These are phyloP conservation scores for Hemicentrotus pulcherrimus DNA, from an alignment of 35 echinoderm and acorn worm genomes.

Conservation along the genomic window DNA sequence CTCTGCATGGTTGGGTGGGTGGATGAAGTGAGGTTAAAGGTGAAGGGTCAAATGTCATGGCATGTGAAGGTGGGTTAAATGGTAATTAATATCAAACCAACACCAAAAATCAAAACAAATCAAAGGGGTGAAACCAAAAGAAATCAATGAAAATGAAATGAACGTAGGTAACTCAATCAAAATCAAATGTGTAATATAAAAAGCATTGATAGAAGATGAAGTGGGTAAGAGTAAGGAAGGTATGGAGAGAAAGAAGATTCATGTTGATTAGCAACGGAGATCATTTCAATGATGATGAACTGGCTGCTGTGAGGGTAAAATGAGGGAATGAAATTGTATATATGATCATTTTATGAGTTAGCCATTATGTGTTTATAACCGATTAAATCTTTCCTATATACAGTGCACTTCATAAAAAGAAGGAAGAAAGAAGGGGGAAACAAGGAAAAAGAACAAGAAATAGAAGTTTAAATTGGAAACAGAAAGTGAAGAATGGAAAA, in stretches of 20 bases:
- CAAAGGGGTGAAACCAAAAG: not conserved
- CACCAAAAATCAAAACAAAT: constrained; percentile 11
- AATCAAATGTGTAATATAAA: not conserved
- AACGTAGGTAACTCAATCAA: not conserved
- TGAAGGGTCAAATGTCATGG: constrained; percentile 43
- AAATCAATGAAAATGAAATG: not conserved
- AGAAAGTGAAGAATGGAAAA: not conserved
- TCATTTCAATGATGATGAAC: not conserved
- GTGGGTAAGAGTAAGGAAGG: not conserved
- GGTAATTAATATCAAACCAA: not conserved
- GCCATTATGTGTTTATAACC: not conserved
- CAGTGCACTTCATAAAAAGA: not conserved
- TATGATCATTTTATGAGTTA: not conserved
- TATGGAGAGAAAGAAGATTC: not conserved
- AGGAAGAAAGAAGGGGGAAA: too few relatives aligned
- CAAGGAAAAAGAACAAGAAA: too few relatives aligned
- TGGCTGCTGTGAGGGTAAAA: not conserved
- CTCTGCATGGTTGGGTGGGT: constrained; percentile 26
- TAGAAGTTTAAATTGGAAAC: not conserved
- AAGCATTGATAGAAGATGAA: not conserved
- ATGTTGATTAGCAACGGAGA: not conserved
- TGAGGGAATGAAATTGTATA: not conserved
- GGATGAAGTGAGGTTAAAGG: not conserved
- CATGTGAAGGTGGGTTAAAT: constrained; percentile 13
- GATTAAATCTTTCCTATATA: not conserved